Conservation (phyloP, 2,888 invertebrate genomes). For the Caenorhabditis angaria region DNA sequence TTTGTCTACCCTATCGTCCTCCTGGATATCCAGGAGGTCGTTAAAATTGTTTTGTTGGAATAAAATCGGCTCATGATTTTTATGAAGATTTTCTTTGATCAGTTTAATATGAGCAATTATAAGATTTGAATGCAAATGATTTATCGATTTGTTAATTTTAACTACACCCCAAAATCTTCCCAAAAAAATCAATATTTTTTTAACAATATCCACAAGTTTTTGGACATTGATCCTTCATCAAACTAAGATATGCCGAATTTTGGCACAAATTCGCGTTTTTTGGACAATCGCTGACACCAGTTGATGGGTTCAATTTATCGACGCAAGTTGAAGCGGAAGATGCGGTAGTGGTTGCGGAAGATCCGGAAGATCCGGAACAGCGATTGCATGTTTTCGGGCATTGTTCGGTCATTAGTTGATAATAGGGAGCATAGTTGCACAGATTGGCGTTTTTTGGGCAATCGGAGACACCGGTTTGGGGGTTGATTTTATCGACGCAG, state of each 20-base stretch:
- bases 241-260: constrained; percentile 36
- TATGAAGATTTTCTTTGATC: too few species aligned
- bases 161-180: too few species aligned
- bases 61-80: too few species aligned
- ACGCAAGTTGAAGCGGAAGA: constrained; percentile 13
- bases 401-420: constrained; percentile 32
- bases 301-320: constrained; percentile 39
- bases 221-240: constrained; percentile 49
- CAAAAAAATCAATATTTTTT: neutral
- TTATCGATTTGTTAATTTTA: too few species aligned
- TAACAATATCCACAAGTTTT: constrained; percentile 52
- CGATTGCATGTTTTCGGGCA: constrained; percentile 15
- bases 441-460: constrained; percentile 31
- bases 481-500: constrained; percentile 32
- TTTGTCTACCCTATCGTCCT: too few species aligned
- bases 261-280: constrained; percentile 42
- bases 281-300: constrained; percentile 42
- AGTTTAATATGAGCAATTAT: too few species aligned
- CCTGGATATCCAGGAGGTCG: too few species aligned
- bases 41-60: too few species aligned
- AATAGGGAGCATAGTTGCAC: constrained; percentile 32
- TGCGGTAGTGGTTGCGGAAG: neutral
- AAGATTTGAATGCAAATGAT: too few species aligned
- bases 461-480: constrained; percentile 33
- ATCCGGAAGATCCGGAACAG: neutral